A percentile compares a stretch with the other conserved stretches of the same genome.
phyloP scores from a whole-genome alignment of 2,113 vertebrate genomes.

The Lophochroa leadbeateri region DNA sequence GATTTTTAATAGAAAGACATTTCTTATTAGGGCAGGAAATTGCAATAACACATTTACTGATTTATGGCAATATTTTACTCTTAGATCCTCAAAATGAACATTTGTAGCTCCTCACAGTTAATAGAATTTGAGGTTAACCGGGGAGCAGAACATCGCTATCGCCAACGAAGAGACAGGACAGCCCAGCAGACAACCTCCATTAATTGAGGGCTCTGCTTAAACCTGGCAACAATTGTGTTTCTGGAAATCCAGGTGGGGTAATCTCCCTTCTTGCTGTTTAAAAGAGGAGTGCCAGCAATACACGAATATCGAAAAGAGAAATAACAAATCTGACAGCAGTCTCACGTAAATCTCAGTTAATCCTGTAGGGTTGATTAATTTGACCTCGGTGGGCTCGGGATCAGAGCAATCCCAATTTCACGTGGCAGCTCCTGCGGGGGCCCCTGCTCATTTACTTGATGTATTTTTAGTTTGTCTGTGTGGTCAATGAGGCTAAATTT shows the following conservation, averaged over 20 bases:
- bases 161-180: fast-evolving
- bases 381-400: neutral
- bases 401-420: neutral
- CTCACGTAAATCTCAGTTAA: neutral
- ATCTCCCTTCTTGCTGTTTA: neutral
- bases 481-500: neutral
- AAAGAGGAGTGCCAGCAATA: neutral
- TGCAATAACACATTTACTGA: slow-evolving; percentile 26
- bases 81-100: slow-evolving; percentile 18
- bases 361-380: neutral
- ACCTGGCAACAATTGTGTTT: neutral
- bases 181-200: neutral
- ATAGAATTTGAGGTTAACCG: neutral
- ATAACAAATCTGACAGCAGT: neutral
- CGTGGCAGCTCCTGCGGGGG: neutral
- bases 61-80: slow-evolving; percentile 38
- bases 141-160: neutral
- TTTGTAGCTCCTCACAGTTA: neutral
- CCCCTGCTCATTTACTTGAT: neutral
- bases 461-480: neutral
- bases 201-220: neutral
- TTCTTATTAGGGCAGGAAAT: slow-evolving; percentile 45
- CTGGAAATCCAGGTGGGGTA: neutral
- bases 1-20: slow-evolving; percentile 40
- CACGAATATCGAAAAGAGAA: neutral